Percentiles rank a stretch among this genome's conserved stretches.
phyloP scores from a whole-genome alignment of 2,797 vertebrate genomes.

The Linurgus olivaceus region DNA sequence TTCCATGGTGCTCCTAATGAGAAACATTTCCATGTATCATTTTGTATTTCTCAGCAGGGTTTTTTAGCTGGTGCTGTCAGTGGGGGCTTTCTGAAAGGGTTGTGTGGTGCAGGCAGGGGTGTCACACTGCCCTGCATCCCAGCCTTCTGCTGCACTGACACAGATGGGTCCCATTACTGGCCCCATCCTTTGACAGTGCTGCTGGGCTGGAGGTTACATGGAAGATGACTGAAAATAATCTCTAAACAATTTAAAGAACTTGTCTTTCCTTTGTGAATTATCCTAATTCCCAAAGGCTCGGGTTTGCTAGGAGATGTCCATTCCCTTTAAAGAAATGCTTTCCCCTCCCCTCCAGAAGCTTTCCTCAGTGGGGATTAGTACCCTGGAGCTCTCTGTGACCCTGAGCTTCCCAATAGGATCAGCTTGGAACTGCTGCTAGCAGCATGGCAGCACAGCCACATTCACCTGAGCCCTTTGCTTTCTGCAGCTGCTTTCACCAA shows the following conservation, averaged over 20 bases:
- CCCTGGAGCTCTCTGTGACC: not conserved
- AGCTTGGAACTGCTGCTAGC: not conserved
- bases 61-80: not conserved
- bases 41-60: not conserved
- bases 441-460: fast-evolving
- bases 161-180: fast-evolving
- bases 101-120: not conserved
- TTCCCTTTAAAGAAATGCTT: not conserved
- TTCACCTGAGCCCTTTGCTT: not conserved
- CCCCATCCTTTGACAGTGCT: not conserved
- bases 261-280: not conserved
- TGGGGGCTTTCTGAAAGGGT: not conserved
- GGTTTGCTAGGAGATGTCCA: not conserved
- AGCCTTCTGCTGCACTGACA: not conserved
- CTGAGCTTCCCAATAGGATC: not conserved
- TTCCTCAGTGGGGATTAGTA: not conserved
- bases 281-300: not conserved
- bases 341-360: not conserved
- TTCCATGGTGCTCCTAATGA: not conserved
- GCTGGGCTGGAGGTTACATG: not conserved
- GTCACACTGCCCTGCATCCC: not conserved
- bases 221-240: not conserved
- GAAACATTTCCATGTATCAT: not conserved
- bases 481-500: not conserved
- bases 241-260: not conserved